Base-by-base conservation (phyloP, 2,888 invertebrate species). In the Hybos culiciformis region DNA sequence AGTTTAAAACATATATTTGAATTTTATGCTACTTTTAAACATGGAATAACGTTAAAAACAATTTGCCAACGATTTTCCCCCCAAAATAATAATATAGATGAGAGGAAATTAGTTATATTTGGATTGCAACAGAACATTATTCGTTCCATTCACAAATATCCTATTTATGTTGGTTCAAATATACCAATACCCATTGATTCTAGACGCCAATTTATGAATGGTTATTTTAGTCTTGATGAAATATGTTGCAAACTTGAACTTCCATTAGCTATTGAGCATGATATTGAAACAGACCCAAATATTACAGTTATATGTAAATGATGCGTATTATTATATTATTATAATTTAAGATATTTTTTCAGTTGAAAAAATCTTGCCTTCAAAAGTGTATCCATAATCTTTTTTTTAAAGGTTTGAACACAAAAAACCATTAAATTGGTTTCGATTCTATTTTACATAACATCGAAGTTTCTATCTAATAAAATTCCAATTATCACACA, bases 221-320 rank as follows among this genome's bases (percentile, higher is more conserved):
- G 93, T 0, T 69, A 73, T 1, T 78, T 81, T 48, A 85, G 81
- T 60, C 75, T 83, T 44, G 93, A 94, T 67, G 88, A 92, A 65
- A 91, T 94, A 54, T 92, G 93, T 64, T 87, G 90, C 59, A 74
- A 81, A 45, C 82, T 84, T 9, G 80, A 81, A 14, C 71, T 86
- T 34, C 80, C 80, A 43, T 72, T 80, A 6, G 76, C 77, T 33
- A 72, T 91, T 41, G 86, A 88, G 56, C 81, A 83, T 52, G 77
- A 84, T 48, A 77, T 91, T 15, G 90, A 90, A 54, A 77, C 78
- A 46, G 90, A 91, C 67, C 77, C 85, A 21, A 83, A 82, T 65
- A 77, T 88, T 44, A 73, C 80, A 39, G 72, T 87, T 54, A 76
- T 90, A 48, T 86, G 83, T 80, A 83, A 85, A 66, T 88, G 72